Base-by-base conservation (phyloP, 64 coral and sea anemone species). In the Cladopsammia gracilis region DNA sequence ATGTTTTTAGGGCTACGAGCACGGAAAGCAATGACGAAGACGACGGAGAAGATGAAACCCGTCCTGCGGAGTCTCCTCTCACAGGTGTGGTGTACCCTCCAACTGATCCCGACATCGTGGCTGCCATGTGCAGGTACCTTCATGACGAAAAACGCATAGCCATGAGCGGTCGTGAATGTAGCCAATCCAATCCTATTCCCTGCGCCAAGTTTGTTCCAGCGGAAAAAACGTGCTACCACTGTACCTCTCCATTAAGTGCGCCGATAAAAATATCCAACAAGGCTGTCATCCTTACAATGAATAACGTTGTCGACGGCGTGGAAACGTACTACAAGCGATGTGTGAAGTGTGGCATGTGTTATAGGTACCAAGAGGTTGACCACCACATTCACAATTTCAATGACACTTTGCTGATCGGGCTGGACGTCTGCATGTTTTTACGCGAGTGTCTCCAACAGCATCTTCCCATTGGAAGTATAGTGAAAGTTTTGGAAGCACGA, bases 381-480 rank as follows among this genome's bases (percentile, higher is more conserved):
- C 15, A 14, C 52, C 42, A 76, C 1, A 71, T 95, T 20, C 60
- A 90, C 44, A 86, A 86, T 52, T 95, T 95, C 26, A 80, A 49
- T 73, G 94, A 95, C 53, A 78, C n/a, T 4, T 91, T 91, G 15
- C 70, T 95, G 4, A 78, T 95, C 0, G 73, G 81, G 6, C 44
- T 95, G 19, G 82, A 95, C 62, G 44, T 91, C 20, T 95, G 74
- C 23, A 1, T 26, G 50, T 95, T 95, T 72, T 61, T 95, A 48
- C 51, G 73, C 7, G 45, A 69, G 9, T 64, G 58, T 20, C 72
- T 90, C 5, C 88, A 90, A 49, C 73, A 90, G 10, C 82, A 90
- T 75, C 18, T 95, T 26, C 93, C 93, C 42, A 86, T 86, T n/a
- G 23, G 92, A 58, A 58, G 54, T 58, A 58, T 12, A 58, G 54